These are phyloP conservation scores for Lanius collurio DNA, from an alignment of 2,113 vertebrate species.

Conservation along the genomic window DNA sequence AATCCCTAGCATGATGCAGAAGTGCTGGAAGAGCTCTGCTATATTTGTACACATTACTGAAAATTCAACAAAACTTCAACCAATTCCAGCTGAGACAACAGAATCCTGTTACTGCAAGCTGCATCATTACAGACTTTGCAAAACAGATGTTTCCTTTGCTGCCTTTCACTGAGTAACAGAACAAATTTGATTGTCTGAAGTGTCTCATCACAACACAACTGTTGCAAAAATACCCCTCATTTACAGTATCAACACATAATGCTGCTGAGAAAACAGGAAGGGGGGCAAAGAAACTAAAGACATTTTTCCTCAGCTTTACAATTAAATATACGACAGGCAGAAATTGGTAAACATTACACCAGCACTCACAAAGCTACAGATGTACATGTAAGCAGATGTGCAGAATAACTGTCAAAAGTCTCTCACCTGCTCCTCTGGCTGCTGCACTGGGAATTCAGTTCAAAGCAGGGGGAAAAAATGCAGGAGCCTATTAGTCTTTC, in stretches of 20 bases:
- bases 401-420: not conserved
- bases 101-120: not conserved
- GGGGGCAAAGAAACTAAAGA: not conserved
- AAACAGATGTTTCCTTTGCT: not conserved
- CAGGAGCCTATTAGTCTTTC: not conserved
- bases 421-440: not conserved
- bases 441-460: not conserved
- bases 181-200: not conserved
- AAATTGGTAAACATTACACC: not conserved
- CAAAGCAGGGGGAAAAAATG: not conserved
- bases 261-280: not conserved
- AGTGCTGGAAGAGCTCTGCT: not conserved
- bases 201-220: not conserved
- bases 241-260: not conserved
- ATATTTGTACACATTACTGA: not conserved
- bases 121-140: not conserved
- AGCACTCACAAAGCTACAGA: not conserved
- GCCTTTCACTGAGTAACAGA: not conserved
- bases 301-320: not conserved
- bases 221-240: not conserved
- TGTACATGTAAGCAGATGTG: accelerated
- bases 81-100: not conserved
- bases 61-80: not conserved
- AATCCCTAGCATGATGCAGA: not conserved
- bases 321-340: not conserved